Evolutionary conservation across 2,797 vertebrate genomes (phyloP).

Genomic region (Notolabrus celidotus): DNA sequence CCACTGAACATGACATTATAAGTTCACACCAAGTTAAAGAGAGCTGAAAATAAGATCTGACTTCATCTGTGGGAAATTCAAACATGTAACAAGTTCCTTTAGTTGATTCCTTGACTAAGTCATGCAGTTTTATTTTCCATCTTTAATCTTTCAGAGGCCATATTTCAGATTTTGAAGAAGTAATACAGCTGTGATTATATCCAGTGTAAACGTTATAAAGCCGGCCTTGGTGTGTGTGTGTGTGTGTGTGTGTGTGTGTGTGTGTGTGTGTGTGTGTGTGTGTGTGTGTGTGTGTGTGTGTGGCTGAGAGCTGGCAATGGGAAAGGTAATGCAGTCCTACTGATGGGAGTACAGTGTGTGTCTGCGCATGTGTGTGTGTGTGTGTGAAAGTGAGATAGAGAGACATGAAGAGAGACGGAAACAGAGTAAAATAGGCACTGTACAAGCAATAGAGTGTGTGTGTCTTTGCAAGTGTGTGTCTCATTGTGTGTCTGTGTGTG

Average conservation of each 20-base stretch:
- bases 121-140: not conserved
- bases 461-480: conserved; percentile 27
- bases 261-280: conserved; percentile 40
- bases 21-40: not conserved
- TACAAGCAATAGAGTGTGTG: conserved; percentile 49
- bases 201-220: conserved; percentile 36
- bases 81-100: not conserved
- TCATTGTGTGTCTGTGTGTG: conserved; percentile 39
- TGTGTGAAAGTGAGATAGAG: not conserved
- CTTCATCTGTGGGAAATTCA: too few species aligned
- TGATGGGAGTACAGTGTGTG: conserved; percentile 53
- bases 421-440: conserved; percentile 25
- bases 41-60: not conserved
- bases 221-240: conserved; percentile 36
- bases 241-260: conserved; percentile 38
- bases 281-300: conserved; percentile 41
- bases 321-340: conserved; percentile 80
- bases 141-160: not conserved
- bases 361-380: conserved; percentile 15
- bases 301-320: conserved; percentile 60
- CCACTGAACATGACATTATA: not conserved
- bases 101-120: not conserved
- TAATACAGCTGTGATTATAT: conserved; percentile 31
- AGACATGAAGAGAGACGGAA: not conserved
- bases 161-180: conserved; percentile 19